These are phyloP conservation scores for Antheraea mylitta DNA, from an alignment of 1,140 invertebrate genomes.

Conservation along the genomic window DNA sequence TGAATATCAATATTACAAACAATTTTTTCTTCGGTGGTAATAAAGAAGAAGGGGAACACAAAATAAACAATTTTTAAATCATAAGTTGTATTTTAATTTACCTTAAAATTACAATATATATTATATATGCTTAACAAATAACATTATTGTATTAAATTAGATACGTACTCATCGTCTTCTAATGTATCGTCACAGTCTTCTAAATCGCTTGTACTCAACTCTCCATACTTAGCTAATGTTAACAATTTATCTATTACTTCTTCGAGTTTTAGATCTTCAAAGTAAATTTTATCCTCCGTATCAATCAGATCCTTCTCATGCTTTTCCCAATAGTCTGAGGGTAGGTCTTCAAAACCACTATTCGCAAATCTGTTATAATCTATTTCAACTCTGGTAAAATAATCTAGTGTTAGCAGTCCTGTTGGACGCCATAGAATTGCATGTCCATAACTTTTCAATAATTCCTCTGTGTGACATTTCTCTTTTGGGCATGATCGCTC, in stretches of 20 bases:
- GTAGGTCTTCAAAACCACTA: background rate
- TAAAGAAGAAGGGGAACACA: no score
- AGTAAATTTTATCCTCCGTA: slow-evolving; percentile 6
- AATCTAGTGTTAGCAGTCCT: background rate
- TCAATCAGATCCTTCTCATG: background rate
- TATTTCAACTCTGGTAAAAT: background rate
- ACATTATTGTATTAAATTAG: background rate
- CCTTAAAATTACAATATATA: no score
- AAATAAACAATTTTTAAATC: no score
- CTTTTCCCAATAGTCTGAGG: background rate
- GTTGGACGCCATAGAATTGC: slow-evolving; percentile 6
- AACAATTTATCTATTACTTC: background rate
- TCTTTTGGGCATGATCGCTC: background rate
- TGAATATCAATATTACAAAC: no score
- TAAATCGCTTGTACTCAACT: background rate
- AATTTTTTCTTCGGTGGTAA: no score
- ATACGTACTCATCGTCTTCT: background rate
- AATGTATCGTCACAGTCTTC: background rate
- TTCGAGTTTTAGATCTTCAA: slow-evolving; percentile 13
- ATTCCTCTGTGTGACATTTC: background rate
- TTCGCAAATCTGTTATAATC: background rate
- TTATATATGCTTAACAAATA: background rate
- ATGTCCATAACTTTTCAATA: slow-evolving; percentile 9
- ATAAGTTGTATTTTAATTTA: no score
- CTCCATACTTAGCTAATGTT: slow-evolving; percentile 4